Conservation (phyloP, 2,888 invertebrate genomes). For the Diarsia mendica region DNA sequence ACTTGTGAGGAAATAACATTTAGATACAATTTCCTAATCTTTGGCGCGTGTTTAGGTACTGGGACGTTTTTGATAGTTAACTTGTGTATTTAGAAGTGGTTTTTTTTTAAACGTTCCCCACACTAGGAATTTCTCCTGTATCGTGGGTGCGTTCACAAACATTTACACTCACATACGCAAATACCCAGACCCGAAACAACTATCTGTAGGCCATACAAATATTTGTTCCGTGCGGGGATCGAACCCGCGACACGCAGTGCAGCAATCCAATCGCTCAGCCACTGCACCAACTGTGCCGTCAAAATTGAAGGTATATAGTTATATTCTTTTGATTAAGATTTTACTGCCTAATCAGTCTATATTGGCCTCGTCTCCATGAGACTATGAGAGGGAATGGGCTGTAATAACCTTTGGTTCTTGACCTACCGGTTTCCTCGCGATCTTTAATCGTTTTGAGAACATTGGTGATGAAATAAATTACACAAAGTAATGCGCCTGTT, state of each 20-base stretch:
- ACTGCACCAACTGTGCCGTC: no score
- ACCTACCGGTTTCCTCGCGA: not conserved
- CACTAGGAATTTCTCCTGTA: no score
- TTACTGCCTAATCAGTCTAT: no score
- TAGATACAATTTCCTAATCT: constrained; percentile 8
- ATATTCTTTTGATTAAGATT: not conserved
- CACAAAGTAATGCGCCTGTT: not conserved
- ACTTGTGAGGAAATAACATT: constrained; percentile 29
- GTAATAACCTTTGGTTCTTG: not conserved
- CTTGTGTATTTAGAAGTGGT: not conserved
- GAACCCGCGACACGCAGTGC: no score
- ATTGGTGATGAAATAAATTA: not conserved
- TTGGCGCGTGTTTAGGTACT: not conserved
- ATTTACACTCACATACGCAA: no score
- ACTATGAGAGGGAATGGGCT: not conserved
- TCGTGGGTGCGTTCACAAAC: no score
- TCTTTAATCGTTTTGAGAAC: not conserved
- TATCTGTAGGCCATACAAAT: no score
- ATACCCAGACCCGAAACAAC: no score
- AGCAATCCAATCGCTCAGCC: no score
- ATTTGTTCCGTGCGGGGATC: no score
- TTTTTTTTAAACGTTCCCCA: no score
- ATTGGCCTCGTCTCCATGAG: not conserved
- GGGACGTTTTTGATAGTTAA: not conserved
- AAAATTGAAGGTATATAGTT: no score